Evolutionary conservation across 2,797 vertebrate species (phyloP).

Genomic region (Pygocentrus nattereri): DNA sequence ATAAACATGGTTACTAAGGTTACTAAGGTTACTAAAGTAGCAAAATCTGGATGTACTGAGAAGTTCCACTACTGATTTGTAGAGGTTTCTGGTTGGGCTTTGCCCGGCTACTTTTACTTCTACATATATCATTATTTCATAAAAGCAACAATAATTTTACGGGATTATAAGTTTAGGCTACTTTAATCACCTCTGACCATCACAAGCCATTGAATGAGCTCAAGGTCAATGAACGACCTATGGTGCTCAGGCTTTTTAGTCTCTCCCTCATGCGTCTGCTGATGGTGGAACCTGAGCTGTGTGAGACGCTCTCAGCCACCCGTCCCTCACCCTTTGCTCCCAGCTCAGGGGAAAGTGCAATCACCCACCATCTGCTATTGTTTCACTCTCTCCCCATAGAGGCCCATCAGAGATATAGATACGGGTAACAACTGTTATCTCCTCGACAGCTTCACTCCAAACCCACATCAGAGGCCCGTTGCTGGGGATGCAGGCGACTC

Average conservation of each 20-base stretch:
- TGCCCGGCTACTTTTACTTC: neutral
- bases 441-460: constrained; percentile 42
- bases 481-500: constrained; percentile 51
- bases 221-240: constrained; percentile 28
- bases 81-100: neutral
- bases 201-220: constrained; percentile 26
- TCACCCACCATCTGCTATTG: constrained; percentile 76
- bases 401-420: constrained; percentile 64
- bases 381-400: constrained; percentile 72
- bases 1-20: too few species aligned
- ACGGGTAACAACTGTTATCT: constrained; percentile 67
- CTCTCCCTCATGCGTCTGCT: constrained; percentile 49
- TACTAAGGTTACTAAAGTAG: too few species aligned
- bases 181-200: neutral
- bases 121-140: neutral
- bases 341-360: constrained; percentile 59
- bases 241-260: constrained; percentile 9
- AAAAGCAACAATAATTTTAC: neutral
- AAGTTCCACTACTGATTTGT: neutral
- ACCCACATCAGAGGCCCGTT: constrained; percentile 68
- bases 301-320: constrained; percentile 76
- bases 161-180: neutral
- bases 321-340: constrained; percentile 71
- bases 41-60: too few species aligned
- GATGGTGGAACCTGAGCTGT: constrained; percentile 76